A percentile compares a stretch with the other conserved stretches of the same genome.
Evolutionary conservation across 1,140 invertebrate genomes (phyloP).

Genomic region (Copidosoma floridanum): DNA sequence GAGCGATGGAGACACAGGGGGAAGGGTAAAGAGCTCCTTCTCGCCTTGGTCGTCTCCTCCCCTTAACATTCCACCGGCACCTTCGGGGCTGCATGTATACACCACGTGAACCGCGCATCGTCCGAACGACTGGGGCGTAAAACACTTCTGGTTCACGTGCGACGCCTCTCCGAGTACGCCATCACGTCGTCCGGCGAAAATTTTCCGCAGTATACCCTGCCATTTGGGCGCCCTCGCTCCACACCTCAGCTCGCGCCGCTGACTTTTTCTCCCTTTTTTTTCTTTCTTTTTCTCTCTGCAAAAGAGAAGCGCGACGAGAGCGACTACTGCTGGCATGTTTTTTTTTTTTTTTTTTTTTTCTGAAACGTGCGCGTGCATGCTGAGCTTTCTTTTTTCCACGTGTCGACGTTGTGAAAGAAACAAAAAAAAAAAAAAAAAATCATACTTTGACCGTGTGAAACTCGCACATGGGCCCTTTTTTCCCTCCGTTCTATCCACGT

Average conservation of each 20-base stretch:
- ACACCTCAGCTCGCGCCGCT: not conserved
- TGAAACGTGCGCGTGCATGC: not conserved
- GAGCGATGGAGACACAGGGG: not conserved
- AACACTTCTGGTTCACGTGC: constrained; percentile 25
- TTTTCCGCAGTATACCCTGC: constrained; percentile 3
- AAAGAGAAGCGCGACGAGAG: too few relatives aligned
- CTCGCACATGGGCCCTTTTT: too few relatives aligned
- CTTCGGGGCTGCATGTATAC: too few relatives aligned
- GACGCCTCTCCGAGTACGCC: not conserved
- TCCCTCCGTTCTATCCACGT: too few relatives aligned
- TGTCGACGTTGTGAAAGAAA: too few relatives aligned
- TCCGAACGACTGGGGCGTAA: constrained; percentile 13
- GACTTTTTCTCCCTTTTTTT: not conserved
- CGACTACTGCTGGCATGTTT: too few relatives aligned
- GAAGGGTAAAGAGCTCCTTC: not conserved
- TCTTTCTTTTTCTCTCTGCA: not conserved
- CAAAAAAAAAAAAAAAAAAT: too few relatives aligned
- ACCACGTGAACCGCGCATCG: not conserved
- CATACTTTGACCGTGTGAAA: too few relatives aligned
- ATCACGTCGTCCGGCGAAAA: not conserved
- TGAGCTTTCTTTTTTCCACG: too few relatives aligned
- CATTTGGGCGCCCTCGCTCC: constrained; percentile 3
- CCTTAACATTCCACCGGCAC: too few relatives aligned
- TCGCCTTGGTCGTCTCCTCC: not conserved
- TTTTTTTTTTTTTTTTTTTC: too few relatives aligned